Evolutionary conservation across 2,888 invertebrate species (phyloP).

Genomic region (Lamellibrachia satsuma): DNA sequence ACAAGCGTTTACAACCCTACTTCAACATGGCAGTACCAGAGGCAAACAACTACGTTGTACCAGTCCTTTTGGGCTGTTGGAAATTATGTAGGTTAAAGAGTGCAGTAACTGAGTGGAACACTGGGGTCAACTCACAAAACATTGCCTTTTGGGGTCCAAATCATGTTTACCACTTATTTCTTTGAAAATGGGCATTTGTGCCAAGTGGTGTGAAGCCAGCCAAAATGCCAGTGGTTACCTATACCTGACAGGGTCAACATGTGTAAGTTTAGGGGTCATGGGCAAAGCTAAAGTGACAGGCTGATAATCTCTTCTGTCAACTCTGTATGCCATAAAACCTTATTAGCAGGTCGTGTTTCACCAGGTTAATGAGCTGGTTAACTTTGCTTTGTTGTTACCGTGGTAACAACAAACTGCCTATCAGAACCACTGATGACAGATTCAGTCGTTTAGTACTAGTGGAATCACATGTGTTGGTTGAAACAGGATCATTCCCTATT

Average conservation of each 20-base stretch:
- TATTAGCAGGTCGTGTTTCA: neutral
- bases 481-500: no score
- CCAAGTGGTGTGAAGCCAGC: neutral
- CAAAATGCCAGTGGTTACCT: neutral
- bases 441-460: no score
- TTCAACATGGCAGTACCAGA: neutral
- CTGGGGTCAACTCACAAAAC: neutral
- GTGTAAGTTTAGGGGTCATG: neutral
- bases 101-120: neutral
- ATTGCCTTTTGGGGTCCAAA: neutral
- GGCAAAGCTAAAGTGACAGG: neutral
- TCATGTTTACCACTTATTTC: neutral
- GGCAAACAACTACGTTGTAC: neutral
- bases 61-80: neutral
- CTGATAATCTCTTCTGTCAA: neutral
- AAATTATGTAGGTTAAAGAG: neutral
- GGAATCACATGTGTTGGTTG: no score
- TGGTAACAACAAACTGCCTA: no score
- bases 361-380: neutral
- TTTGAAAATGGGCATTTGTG: neutral
- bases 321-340: neutral
- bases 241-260: neutral
- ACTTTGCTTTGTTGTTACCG: neutral
- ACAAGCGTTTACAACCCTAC: neutral
- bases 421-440: neutral